Evolutionary conservation across 1,140 invertebrate species (phyloP), one percentile per base, ranked within the genome.

Genomic region (Oedothorax gibbosus): DNA sequence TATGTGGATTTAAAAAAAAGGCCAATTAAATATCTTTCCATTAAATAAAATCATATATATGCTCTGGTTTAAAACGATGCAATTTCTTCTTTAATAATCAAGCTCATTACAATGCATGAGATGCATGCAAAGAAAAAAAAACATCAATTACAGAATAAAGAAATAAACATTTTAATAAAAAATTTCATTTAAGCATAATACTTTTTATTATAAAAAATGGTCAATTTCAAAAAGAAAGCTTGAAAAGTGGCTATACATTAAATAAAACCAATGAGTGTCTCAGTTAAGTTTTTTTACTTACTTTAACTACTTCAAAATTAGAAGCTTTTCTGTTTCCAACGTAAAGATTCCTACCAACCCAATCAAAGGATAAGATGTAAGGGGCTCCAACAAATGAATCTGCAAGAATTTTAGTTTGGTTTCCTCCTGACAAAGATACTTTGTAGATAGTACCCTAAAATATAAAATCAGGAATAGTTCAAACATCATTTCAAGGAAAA

Each of bases 341-440:
- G 88, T 96, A 99, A 9, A 99, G 89, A 90, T 99, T 99, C 60
- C 97, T 91, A 10, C 97, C 97, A 51, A 99, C 92, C 97, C 98
- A 99, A 89, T 99, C 98, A 88, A 98, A 95, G 0, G 97, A 97
- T 53, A 99, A 93, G 0, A 95, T 93, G 65, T 96, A 96, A 0
- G 97, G 96, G 0, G 96, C 94, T 0, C 98, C 97, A 50, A 98
- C 94, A 53, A 98, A 93, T 9, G 96, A 96, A 8, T 92, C 88
- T 1, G 91, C 88, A 0, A 97, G 92, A 88, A 99, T 95, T 88
- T 95, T 93, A 0, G 95, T 95, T 89, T 94, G 94, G 87, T 98
- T 98, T 4, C 96, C 96, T 14, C 96, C 96, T 66, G 93, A 94
- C 71, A 98, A 94, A 0, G 94, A 94, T 86, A 95, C 96, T 35